Evolutionary conservation across 2,113 vertebrate genomes (phyloP).

Genomic region (Phalacrocorax aristotelis): DNA sequence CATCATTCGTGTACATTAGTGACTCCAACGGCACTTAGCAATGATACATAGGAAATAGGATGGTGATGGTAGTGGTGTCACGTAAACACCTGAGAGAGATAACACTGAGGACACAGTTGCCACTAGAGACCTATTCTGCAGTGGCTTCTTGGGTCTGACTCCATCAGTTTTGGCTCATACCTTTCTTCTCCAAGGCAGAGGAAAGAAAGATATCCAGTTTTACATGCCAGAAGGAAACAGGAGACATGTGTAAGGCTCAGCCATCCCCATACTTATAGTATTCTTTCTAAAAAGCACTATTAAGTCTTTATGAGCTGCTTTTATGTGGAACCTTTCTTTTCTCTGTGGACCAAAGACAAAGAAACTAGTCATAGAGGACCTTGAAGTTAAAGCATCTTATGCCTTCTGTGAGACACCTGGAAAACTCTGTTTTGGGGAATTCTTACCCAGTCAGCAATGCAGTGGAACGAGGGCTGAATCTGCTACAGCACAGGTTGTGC

Average conservation of each 20-base stretch:
- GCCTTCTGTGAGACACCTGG: neutral
- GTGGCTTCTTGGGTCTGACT: neutral
- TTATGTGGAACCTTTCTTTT: conserved; percentile 21
- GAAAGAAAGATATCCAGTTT: neutral
- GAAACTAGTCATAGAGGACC: conserved; percentile 2
- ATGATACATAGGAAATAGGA: neutral
- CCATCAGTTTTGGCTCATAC: neutral
- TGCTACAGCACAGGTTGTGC: neutral
- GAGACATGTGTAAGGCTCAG: neutral
- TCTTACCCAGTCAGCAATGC: neutral
- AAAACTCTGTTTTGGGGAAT: neutral
- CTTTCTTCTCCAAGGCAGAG: neutral
- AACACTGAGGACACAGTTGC: neutral
- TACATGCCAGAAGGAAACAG: conserved; percentile 16
- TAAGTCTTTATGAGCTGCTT: conserved; percentile 36
- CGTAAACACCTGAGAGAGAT: neutral
- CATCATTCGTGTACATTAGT: neutral
- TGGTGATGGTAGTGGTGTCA: neutral
- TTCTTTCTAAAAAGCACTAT: neutral
- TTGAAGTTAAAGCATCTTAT: conserved; percentile 4
- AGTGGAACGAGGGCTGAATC: neutral
- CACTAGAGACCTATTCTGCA: neutral
- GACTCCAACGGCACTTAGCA: neutral
- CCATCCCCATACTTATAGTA: neutral
- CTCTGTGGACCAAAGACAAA: conserved; percentile 9